A percentile compares a stretch with the other conserved stretches of the same genome.
These are phyloP conservation scores for Girardia tigrina DNA, from an alignment of 2,888 invertebrate genomes.

Conservation along the genomic window DNA sequence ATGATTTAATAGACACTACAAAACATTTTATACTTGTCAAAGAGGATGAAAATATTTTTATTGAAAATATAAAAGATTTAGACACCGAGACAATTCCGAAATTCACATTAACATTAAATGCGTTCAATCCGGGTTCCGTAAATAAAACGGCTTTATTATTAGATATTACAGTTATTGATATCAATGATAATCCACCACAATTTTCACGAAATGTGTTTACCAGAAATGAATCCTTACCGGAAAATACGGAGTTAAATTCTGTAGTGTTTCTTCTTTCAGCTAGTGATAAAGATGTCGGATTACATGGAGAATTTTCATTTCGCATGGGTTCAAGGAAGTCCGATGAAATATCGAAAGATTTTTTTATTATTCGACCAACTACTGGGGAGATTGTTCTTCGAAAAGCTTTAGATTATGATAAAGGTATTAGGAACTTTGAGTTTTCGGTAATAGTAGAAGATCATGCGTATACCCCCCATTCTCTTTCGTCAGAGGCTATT, in stretches of 20 bases:
- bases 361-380: not conserved
- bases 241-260: not conserved
- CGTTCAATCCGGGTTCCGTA: not conserved
- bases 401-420: not conserved
- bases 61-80: not conserved
- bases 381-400: not conserved
- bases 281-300: not conserved
- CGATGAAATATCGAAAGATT: not conserved
- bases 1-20: not conserved
- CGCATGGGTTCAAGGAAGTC: not conserved
- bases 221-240: not conserved
- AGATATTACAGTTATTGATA: not conserved
- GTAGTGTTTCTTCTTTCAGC: not conserved
- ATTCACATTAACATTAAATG: not conserved
- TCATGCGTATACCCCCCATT: not conserved
- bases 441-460: not conserved
- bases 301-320: conserved; percentile 3
- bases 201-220: not conserved
- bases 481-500: not conserved
- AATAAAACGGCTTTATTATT: not conserved
- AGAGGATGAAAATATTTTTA: not conserved
- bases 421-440: not conserved
- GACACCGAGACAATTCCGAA: not conserved
- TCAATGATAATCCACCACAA: not conserved
- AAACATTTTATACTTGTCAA: not conserved